Conservation (phyloP, 2,797 vertebrate genomes). For the Falco cherrug region DNA sequence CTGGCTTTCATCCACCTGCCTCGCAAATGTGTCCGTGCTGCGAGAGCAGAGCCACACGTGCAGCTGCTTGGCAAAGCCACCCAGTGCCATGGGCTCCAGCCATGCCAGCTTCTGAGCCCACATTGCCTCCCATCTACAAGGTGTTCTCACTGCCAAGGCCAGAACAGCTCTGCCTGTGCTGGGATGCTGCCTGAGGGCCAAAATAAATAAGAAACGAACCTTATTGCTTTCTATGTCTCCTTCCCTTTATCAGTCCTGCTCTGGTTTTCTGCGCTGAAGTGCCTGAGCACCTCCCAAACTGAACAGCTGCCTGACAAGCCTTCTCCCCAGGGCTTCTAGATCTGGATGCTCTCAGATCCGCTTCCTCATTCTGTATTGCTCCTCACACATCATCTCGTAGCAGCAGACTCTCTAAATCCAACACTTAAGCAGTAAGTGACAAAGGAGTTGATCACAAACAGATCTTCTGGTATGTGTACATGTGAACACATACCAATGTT, state of each 20-base stretch:
- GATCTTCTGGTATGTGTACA: not conserved
- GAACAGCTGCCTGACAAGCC: not conserved
- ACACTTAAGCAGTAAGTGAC: conserved; percentile 20
- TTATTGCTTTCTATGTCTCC: not conserved
- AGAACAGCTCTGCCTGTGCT: not conserved
- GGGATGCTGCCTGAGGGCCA: not conserved
- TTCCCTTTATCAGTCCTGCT: not conserved
- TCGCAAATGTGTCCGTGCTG: not conserved
- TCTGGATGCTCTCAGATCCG: not conserved
- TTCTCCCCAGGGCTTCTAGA: not conserved
- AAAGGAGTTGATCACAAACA: conserved; percentile 46
- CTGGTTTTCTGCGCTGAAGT: not conserved
- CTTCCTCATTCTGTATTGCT: not conserved
- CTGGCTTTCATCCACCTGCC: not conserved
- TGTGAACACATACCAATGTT: not conserved
- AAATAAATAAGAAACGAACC: not conserved
- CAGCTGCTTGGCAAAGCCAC: not conserved
- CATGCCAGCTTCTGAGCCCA: fast-evolving
- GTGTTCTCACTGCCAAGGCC: not conserved
- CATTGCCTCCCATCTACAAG: not conserved
- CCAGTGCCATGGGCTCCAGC: fast-evolving
- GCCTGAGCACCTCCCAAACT: not conserved
- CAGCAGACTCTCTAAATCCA: not conserved
- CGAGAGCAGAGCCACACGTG: not conserved
- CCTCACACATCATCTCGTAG: not conserved